Percentiles rank a stretch among this genome's conserved stretches.
phyloP scores from a whole-genome alignment of 1,140 invertebrate species.

The Orchestia grillus region DNA sequence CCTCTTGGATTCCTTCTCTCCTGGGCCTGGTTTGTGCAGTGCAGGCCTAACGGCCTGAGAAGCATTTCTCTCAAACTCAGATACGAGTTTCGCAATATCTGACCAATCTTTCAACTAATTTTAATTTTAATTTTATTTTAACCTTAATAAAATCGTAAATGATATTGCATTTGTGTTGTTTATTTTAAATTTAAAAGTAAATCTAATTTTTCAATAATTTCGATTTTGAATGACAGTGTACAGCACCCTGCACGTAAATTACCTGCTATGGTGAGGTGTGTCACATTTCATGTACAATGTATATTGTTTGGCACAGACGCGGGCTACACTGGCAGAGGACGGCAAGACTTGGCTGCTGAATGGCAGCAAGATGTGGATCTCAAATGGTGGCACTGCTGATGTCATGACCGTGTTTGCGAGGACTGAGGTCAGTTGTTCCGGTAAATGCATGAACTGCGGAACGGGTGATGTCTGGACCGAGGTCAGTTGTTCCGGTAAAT shows the following conservation, averaged over 20 bases:
- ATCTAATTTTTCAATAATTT: too few relatives aligned
- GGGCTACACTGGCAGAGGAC: constrained; percentile 87
- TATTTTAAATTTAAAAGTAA: too few relatives aligned
- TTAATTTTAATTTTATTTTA: too few relatives aligned
- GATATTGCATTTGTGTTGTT: too few relatives aligned
- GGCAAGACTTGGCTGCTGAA: constrained; percentile 94
- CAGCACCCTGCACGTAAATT: not conserved
- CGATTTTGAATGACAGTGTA: too few relatives aligned
- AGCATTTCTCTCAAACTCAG: too few relatives aligned
- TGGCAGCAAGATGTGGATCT: constrained; percentile 99
- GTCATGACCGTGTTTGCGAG: constrained; percentile 99
- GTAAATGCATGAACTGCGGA: constrained; percentile 82
- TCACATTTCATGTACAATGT: not conserved
- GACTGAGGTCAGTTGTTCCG: constrained; percentile 78
- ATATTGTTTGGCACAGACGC: constrained; percentile 70
- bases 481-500: constrained; percentile 73
- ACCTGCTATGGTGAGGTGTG: not conserved
- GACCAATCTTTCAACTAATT: too few relatives aligned
- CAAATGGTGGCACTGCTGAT: constrained; percentile 97
- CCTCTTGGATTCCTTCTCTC: too few relatives aligned
- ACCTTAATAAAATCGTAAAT: too few relatives aligned
- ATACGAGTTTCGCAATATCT: too few relatives aligned
- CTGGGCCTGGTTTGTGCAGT: too few relatives aligned
- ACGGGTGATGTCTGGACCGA: constrained; percentile 94
- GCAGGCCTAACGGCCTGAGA: too few relatives aligned